Percentiles rank a stretch among this genome's conserved stretches.
phyloP scores from a whole-genome alignment of 2,113 vertebrate species.

The Solenodon paradoxus region DNA sequence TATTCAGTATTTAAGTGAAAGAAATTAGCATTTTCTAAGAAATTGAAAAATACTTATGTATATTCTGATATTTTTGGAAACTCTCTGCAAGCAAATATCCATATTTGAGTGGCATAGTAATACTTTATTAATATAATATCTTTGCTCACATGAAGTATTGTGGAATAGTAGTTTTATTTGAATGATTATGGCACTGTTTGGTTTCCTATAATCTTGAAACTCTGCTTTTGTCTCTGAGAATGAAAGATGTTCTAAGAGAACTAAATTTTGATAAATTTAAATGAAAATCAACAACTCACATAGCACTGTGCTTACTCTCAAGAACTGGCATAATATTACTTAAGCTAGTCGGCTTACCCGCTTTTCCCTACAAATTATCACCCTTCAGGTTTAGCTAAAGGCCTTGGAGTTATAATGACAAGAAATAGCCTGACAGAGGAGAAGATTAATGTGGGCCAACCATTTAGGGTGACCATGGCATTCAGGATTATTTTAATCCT shows the following conservation, averaged over 20 bases:
- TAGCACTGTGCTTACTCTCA: neutral
- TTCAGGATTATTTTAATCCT: neutral
- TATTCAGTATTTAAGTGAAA: slow-evolving; percentile 36
- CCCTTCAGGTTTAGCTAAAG: neutral
- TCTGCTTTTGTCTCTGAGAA: neutral
- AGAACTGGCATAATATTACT: neutral
- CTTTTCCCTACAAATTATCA: neutral
- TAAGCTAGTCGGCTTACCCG: neutral
- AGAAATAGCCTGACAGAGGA: neutral
- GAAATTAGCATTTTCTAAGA: slow-evolving; percentile 14
- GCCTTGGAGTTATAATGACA: neutral
- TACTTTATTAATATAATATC: neutral
- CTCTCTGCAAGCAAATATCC: slow-evolving; percentile 9
- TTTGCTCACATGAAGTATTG: neutral
- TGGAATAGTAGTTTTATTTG: slow-evolving; percentile 11
- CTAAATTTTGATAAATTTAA: slow-evolving; percentile 36
- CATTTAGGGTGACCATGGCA: neutral
- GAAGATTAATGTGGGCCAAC: neutral
- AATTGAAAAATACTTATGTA: neutral
- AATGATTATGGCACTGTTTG: neutral
- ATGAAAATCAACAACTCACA: neutral
- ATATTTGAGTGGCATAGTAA: neutral
- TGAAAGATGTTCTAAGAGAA: neutral
- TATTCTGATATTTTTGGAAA: neutral
- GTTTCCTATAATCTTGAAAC: neutral